Evolutionary conservation across 2,797 vertebrate genomes (phyloP), one percentile per base, ranked within the genome.

Genomic region (Acipenser oxyrinchus): DNA sequence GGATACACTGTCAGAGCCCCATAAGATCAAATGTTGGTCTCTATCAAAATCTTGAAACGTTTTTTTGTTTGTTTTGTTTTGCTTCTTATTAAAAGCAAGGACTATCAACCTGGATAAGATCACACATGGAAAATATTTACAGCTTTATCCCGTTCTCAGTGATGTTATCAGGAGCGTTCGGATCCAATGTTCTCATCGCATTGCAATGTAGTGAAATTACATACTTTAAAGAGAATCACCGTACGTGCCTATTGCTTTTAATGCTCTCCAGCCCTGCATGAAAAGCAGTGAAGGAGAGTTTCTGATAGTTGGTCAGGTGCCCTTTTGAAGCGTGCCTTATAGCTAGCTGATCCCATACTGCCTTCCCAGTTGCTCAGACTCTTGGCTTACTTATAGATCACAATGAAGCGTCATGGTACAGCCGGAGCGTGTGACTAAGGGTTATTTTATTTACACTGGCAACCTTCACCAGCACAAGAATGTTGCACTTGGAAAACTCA

Each of bases 121-220:
- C 70, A 63, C 83, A 85, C 83, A 79, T 85, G 86, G 82, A 82
- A 86, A 57, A 78, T 83, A 76, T 88, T 87, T 86, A 75, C 69
- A 78, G 72, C 66, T 73, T 69, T 75, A 77, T 74, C 18, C 8
- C 23, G 51, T 55, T 71, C 66, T 55, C 70, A 72, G 69, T 71
- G 76, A 79, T 82, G 75, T 78, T 84, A 82, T 83, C 73, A 23
- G 67, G 69, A 67, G 6, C 67, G 76, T 83, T 79, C 63, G 55
- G 68, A 76, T 77, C 76, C 71, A 65, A 74, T 66, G 66, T 13
- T 70, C 63, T 73, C 69, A 73, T 73, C 74, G 72, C 64, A 73
- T 53, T 67, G n/a, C 68, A 66, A 60, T 53, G 52, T n/a, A 52
- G 64, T 53, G 10, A 49, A 55, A 62, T 48, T 58, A 62, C 48